Evolutionary conservation across 2,888 invertebrate species (phyloP).

Genomic region (Alitta virens): DNA sequence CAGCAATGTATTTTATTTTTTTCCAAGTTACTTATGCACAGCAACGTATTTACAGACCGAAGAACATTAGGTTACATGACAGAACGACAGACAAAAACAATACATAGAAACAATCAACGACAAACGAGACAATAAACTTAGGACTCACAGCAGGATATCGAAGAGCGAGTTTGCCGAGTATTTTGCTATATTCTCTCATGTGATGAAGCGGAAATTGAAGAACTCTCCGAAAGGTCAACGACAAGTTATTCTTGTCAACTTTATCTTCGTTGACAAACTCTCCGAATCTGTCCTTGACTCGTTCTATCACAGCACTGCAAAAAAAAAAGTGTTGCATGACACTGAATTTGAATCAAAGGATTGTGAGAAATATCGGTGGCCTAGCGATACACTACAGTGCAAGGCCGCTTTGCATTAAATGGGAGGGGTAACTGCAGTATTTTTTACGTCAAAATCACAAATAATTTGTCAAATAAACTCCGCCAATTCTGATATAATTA

Average conservation of each 20-base stretch:
- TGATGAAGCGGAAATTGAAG: conserved; percentile 47
- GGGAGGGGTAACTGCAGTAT: no score
- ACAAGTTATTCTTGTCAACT: conserved; percentile 33
- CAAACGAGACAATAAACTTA: no score
- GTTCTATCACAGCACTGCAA: neutral
- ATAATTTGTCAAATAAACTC: no score
- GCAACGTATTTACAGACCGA: no score
- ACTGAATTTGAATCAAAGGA: neutral
- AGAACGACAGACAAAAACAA: no score
- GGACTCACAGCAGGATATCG: conserved; percentile 29
- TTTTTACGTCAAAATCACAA: no score
- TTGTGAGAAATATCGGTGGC: no score
- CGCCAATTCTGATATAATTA: no score
- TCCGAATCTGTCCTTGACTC: conserved; percentile 29
- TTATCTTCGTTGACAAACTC: conserved; percentile 30
- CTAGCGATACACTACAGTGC: neutral
- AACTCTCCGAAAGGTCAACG: conserved; percentile 35
- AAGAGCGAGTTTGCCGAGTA: conserved; percentile 38
- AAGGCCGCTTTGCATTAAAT: neutral
- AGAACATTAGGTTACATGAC: no score
- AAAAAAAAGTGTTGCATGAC: neutral
- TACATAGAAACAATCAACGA: no score
- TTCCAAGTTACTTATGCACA: no score
- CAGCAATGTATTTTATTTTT: no score
- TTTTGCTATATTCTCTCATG: conserved; percentile 43